A percentile compares a stretch with the other conserved stretches of the same genome.
These are phyloP conservation scores for Bombus breviceps DNA, from an alignment of 1,140 invertebrate species.

Conservation along the genomic window DNA sequence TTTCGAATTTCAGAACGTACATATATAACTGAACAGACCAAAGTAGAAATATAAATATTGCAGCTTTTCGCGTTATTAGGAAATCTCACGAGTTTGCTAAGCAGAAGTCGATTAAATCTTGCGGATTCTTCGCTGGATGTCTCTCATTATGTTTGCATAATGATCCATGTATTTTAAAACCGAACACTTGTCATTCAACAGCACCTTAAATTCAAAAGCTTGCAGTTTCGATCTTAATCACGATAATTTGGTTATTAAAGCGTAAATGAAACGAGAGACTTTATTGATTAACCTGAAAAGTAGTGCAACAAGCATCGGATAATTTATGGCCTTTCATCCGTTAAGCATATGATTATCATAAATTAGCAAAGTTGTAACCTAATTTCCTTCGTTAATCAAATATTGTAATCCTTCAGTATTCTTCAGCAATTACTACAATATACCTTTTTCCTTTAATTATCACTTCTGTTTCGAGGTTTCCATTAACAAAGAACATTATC, in stretches of 20 bases:
- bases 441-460: neutral
- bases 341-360: neutral
- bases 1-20: neutral
- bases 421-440: neutral
- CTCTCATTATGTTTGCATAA: neutral
- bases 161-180: neutral
- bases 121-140: neutral
- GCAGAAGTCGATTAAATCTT: neutral
- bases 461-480: neutral
- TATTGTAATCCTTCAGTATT: neutral
- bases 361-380: neutral
- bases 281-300: neutral
- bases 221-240: neutral
- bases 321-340: neutral
- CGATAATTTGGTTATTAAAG: neutral
- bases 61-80: neutral
- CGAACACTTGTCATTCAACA: neutral
- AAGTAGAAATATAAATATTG: neutral
- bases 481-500: neutral
- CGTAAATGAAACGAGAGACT: neutral
- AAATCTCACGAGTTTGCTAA: neutral
- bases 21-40: neutral
- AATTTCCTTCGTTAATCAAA: neutral
- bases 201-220: neutral
- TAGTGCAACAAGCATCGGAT: neutral